Percentiles rank a stretch among this genome's conserved stretches.
phyloP scores from a whole-genome alignment of 2,888 invertebrate genomes.

The Apoda limacodes region DNA sequence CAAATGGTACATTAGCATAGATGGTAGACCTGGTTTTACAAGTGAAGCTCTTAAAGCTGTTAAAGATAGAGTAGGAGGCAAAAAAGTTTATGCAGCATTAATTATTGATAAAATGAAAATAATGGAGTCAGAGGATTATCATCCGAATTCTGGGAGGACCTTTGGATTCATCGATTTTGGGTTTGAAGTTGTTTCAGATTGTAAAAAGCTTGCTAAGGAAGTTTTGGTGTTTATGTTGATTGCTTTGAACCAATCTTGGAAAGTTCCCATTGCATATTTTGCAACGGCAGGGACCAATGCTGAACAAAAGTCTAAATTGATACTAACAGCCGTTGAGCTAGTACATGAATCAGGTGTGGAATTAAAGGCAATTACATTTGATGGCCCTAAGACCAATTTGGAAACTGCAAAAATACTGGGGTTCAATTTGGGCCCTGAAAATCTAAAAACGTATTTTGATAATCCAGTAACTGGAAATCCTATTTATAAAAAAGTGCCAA shows the following conservation, averaged over 20 bases:
- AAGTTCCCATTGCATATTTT: slow-evolving; percentile 19
- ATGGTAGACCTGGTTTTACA: slow-evolving; percentile 11
- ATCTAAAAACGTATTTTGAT: slow-evolving; percentile 2
- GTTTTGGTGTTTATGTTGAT: slow-evolving; percentile 15
- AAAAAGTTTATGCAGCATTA: slow-evolving; percentile 3
- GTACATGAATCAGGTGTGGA: slow-evolving; percentile 6
- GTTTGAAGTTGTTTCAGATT: slow-evolving; percentile 4
- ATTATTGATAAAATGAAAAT: slow-evolving; percentile 7
- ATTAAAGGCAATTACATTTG: slow-evolving; percentile 11
- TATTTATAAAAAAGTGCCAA: too few species aligned
- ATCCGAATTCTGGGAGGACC: slow-evolving; percentile 1
- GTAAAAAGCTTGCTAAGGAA: slow-evolving; percentile 7
- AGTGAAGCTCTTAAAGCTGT: slow-evolving; percentile 7
- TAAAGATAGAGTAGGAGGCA: background rate
- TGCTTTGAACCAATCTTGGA: slow-evolving; percentile 11
- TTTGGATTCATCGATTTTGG: slow-evolving; percentile 9
- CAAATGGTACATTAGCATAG: slow-evolving; percentile 10
- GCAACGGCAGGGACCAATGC: slow-evolving; percentile 9
- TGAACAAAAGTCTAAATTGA: slow-evolving; percentile 13
- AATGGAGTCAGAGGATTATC: slow-evolving; percentile 3
- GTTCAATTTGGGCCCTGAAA: background rate
- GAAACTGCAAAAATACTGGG: slow-evolving; percentile 6
- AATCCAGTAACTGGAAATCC: too few species aligned
- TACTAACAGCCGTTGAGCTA: slow-evolving; percentile 5
- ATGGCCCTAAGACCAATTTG: slow-evolving; percentile 9